These are phyloP conservation scores for Stichopus chloronotus DNA, from an alignment of 35 echinoderm and acorn worm genomes.

Conservation along the genomic window DNA sequence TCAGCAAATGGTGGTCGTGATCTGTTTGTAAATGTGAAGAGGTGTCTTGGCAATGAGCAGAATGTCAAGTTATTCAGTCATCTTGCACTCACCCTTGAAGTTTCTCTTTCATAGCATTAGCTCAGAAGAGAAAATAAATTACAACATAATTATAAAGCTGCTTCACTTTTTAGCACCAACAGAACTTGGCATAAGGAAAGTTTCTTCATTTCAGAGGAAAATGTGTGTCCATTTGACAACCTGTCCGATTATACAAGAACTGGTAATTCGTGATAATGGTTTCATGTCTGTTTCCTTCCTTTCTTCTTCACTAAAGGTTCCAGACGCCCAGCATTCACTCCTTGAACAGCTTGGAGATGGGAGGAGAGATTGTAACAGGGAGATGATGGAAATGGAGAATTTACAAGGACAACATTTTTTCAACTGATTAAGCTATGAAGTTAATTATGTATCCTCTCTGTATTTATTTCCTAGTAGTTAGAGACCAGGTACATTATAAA, in stretches of 20 bases:
- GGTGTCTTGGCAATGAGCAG: background rate
- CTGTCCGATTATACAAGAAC: too few relatives aligned
- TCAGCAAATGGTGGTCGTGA: background rate
- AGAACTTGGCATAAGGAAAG: background rate
- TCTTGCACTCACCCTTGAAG: background rate
- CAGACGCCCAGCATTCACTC: background rate
- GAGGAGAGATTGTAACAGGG: background rate
- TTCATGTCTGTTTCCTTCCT: background rate
- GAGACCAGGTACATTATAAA: too few relatives aligned
- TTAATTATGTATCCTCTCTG: too few relatives aligned
- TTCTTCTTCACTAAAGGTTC: background rate
- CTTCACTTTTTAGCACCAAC: background rate
- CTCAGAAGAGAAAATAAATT: background rate
- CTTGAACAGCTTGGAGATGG: slow-evolving; percentile 17
- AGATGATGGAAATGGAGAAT: background rate
- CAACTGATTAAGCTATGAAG: too few relatives aligned
- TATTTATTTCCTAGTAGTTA: too few relatives aligned
- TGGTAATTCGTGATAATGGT: background rate
- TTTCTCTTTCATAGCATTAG: too few relatives aligned
- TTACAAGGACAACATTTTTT: background rate
- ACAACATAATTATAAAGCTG: background rate
- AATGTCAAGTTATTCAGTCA: background rate
- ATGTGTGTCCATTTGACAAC: background rate
- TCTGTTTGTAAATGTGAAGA: slow-evolving; percentile 2
- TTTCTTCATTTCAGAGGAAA: background rate